phyloP scores from a whole-genome alignment of 2,113 vertebrate species.

The Rhinopomastus cyanomelas region DNA sequence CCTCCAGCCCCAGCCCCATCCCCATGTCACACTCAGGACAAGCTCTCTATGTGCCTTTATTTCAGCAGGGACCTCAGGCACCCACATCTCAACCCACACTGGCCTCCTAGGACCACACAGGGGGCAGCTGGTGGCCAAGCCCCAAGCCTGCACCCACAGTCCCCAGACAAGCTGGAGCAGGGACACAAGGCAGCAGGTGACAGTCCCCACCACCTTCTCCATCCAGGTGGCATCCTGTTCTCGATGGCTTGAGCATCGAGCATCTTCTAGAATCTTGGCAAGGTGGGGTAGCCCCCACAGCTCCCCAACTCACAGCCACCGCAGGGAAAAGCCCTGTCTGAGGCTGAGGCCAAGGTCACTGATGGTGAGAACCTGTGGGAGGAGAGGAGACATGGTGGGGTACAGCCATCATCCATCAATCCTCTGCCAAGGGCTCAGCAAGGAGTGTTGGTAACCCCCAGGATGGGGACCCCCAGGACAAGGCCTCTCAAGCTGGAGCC shows the following conservation, averaged over 20 bases:
- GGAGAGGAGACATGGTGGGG: neutral
- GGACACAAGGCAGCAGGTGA: neutral
- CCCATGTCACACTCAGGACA: neutral
- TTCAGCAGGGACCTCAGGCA: accelerated
- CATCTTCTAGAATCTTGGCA: accelerated
- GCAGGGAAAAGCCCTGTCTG: slow-evolving; percentile 82
- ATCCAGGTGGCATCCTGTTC: accelerated
- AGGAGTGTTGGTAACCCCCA: neutral
- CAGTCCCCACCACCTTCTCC: neutral
- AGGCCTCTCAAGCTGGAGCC: neutral
- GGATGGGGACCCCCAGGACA: neutral
- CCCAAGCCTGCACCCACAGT: accelerated
- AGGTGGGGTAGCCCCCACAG: accelerated
- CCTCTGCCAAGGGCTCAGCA: neutral
- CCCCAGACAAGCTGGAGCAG: neutral
- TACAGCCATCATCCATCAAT: neutral
- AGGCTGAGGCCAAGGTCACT: slow-evolving; percentile 76
- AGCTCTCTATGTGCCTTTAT: slow-evolving; percentile 28
- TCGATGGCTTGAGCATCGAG: accelerated
- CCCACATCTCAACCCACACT: neutral
- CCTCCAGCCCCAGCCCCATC: too few species aligned
- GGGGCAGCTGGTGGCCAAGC: neutral
- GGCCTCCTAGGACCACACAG: accelerated
- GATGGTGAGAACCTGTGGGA: slow-evolving; percentile 78
- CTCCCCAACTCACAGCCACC: slow-evolving; percentile 73